Evolutionary conservation across 2,797 vertebrate genomes (phyloP).

Genomic region (Lagodon rhomboides): DNA sequence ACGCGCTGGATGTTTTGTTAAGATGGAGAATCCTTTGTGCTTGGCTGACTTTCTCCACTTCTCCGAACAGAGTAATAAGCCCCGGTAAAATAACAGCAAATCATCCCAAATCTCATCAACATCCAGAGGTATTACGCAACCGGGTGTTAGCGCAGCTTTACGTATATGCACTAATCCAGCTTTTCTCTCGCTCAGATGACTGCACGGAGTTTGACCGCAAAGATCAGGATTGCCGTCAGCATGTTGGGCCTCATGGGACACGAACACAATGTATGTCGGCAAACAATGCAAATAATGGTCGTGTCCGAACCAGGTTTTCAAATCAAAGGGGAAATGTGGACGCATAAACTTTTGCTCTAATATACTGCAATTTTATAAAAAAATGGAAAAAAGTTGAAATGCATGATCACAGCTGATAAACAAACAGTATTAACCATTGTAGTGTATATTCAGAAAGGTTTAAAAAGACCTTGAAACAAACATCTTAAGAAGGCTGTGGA

Average conservation of each 20-base stretch:
- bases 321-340: not conserved
- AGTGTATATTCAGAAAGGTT: not conserved
- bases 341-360: not conserved
- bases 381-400: not conserved
- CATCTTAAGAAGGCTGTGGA: not conserved
- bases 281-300: not conserved
- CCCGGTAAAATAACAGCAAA: constrained; percentile 40
- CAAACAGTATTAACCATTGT: not conserved
- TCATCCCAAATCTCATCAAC: constrained; percentile 50
- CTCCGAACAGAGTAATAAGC: constrained; percentile 42
- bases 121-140: constrained; percentile 38
- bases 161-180: constrained; percentile 50
- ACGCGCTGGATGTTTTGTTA: not conserved
- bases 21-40: not conserved
- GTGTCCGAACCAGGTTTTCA: too few relatives aligned
- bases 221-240: not conserved
- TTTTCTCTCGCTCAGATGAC: constrained; percentile 31
- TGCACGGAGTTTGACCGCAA: constrained; percentile 9
- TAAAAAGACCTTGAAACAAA: not conserved
- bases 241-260: not conserved
- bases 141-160: constrained; percentile 44
- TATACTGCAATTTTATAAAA: not conserved
- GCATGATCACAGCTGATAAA: not conserved
- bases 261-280: not conserved
- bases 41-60: constrained; percentile 12